Evolutionary conservation across 1,140 invertebrate species (phyloP).

Genomic region (Hypsibius dujardini): DNA sequence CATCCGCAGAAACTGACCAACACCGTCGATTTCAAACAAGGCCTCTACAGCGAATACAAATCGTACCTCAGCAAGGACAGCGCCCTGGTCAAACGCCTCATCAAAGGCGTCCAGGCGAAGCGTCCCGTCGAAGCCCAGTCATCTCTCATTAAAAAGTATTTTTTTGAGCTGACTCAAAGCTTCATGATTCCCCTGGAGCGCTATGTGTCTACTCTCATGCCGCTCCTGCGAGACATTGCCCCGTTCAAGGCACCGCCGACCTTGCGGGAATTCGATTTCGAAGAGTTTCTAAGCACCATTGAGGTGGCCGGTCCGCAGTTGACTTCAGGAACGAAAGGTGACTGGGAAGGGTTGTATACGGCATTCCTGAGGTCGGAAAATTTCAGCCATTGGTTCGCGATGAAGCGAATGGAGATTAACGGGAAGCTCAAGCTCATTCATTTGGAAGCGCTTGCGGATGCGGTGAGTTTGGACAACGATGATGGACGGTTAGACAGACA

Average conservation of each 20-base stretch:
- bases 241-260: slow-evolving; percentile 81
- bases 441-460: slow-evolving; percentile 68
- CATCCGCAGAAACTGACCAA: not conserved
- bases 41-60: slow-evolving; percentile 83
- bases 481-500: too few relatives aligned
- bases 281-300: slow-evolving; percentile 76
- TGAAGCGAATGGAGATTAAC: slow-evolving; percentile 61
- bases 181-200: slow-evolving; percentile 97
- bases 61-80: slow-evolving; percentile 85
- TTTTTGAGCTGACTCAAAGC: slow-evolving; percentile 87
- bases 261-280: slow-evolving; percentile 76
- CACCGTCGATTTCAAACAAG: slow-evolving; percentile 29
- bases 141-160: slow-evolving; percentile 62
- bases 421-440: slow-evolving; percentile 74
- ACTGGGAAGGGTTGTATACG: slow-evolving; percentile 81
- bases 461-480: too few relatives aligned
- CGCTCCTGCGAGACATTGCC: slow-evolving; percentile 84
- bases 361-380: slow-evolving; percentile 76
- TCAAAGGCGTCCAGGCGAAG: slow-evolving; percentile 38
- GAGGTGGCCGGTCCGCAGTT: slow-evolving; percentile 78
- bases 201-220: slow-evolving; percentile 92
- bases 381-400: slow-evolving; percentile 83
- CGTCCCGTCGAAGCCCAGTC: slow-evolving; percentile 72
- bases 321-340: slow-evolving; percentile 81
- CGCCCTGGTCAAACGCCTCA: slow-evolving; percentile 61